Base-by-base conservation (phyloP, 2,888 invertebrate species). In the Amiota minor region DNA sequence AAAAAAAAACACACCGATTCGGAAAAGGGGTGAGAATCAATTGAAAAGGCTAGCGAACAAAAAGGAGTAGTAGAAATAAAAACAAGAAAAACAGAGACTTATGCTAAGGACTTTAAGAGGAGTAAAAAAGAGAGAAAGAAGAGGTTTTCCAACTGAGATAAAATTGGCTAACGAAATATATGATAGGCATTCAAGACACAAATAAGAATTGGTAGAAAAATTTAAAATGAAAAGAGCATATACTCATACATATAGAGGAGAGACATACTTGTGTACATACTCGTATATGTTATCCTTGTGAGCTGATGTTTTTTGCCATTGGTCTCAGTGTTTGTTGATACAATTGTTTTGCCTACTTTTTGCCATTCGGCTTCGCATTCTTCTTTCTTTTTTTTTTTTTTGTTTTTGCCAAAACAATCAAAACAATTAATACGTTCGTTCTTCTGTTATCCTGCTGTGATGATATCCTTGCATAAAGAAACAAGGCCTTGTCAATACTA, bases 1-100 rank as follows among this genome's bases (percentile, higher is more conserved):
- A 74, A 71, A 76, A 75, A n/a, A n/a, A n/a, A n/a, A 71, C 65
- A 73, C 76, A 81, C 75, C 78, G 81, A 76, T 84, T 77, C 76
- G 74, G 69, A 73, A 71, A 67, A 62, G 50, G 50, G 61, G 11
- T 59, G 20, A n/a, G 53, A 50, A 50, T 35, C 6, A 35, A 35
- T 35, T 35, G 4, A 35, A 35, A 35, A 35, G 35, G 35, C 2
- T 35, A 35, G 6, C 4, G 56, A 16, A 16, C 59, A 18, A 16
- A 18, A 2, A 2, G 18, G 14, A 4, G n/a, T n/a, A 62, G 45
- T 12, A 62, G 14, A 6, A 23, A 62, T 1, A 62, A 62, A 11
- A 62, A 12, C 11, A 68, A 18, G 2, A 50, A 11, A 50, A 20
- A 67, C 3, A 2, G 47, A 45, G 6, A 20, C 20, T 20, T 50